phyloP scores from a whole-genome alignment of 2,797 vertebrate genomes.

The Argya squamiceps region DNA sequence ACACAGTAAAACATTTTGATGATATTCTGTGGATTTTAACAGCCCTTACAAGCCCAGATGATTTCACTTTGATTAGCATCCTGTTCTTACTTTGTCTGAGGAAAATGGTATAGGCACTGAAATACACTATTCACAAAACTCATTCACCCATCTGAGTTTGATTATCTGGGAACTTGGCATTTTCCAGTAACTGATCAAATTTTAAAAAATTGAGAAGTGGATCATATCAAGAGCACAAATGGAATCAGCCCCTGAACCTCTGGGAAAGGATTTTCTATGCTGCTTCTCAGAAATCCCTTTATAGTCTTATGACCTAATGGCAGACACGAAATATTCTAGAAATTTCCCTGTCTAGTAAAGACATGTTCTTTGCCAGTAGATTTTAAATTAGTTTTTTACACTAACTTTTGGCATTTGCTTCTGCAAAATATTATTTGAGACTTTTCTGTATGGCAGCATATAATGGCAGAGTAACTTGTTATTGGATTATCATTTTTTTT shows the following conservation, averaged over 20 bases:
- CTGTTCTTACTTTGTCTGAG: neutral
- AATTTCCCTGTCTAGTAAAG: neutral
- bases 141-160: neutral
- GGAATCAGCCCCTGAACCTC: neutral
- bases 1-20: conserved; percentile 10
- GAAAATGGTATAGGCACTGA: neutral
- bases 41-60: conserved; percentile 17
- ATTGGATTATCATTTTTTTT: neutral
- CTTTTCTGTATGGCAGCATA: neutral
- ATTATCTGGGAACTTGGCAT: neutral
- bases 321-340: neutral
- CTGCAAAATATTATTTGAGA: neutral
- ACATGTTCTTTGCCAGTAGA: neutral
- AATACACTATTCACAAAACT: neutral
- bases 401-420: neutral
- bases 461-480: neutral
- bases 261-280: neutral
- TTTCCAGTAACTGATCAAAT: neutral
- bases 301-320: neutral
- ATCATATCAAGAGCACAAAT: neutral
- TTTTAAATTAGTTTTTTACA: neutral
- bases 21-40: conserved; percentile 30
- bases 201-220: neutral
- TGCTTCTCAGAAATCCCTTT: conserved; percentile 2
- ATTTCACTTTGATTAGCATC: conserved; percentile 41